Conservation (phyloP, 2,797 vertebrate genomes). For the Crocidura indochinensis region DNA sequence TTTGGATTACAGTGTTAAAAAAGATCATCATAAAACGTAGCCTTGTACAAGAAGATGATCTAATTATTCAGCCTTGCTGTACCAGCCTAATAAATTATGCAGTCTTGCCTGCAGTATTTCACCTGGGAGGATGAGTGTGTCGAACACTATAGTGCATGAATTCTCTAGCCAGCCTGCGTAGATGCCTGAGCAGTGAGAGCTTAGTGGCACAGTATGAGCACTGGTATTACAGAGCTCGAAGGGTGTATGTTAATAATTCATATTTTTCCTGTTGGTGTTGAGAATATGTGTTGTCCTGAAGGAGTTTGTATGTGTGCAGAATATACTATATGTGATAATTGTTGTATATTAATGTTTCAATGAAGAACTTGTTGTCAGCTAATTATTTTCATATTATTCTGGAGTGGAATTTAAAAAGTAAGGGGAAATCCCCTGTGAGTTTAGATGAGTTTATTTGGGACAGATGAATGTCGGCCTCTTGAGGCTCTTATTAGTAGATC, state of each 20-base stretch:
- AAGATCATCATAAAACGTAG: slow-evolving; percentile 70
- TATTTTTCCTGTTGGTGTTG: slow-evolving; percentile 82
- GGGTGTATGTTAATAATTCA: slow-evolving; percentile 86
- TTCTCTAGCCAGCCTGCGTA: slow-evolving; percentile 69
- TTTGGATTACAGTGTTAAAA: slow-evolving; percentile 74
- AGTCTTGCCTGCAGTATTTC: slow-evolving; percentile 74
- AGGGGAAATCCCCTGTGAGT: slow-evolving; percentile 48
- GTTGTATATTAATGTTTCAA: slow-evolving; percentile 81
- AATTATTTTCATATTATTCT: slow-evolving; percentile 60
- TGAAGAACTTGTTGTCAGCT: slow-evolving; percentile 19
- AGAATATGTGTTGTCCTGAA: slow-evolving; percentile 79
- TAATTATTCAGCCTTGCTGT: slow-evolving; percentile 57
- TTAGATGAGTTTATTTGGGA: slow-evolving; percentile 65
- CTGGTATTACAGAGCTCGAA: slow-evolving; percentile 85
- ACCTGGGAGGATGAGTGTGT: slow-evolving; percentile 79
- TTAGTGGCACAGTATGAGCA: slow-evolving; percentile 80
- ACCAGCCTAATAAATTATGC: slow-evolving; percentile 72
- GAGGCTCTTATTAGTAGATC: slow-evolving; percentile 32
- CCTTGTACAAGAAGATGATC: slow-evolving; percentile 61
- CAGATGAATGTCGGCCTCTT: slow-evolving; percentile 64
- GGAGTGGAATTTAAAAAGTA: slow-evolving; percentile 49
- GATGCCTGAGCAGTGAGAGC: slow-evolving; percentile 68
- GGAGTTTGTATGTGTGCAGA: slow-evolving; percentile 13
- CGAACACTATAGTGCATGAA: slow-evolving; percentile 83
- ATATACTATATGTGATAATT: slow-evolving; percentile 82